A percentile compares a stretch with the other conserved stretches of the same genome.
Conservation (phyloP, 1,140 invertebrate genomes). For the Danaus melanippus region DNA sequence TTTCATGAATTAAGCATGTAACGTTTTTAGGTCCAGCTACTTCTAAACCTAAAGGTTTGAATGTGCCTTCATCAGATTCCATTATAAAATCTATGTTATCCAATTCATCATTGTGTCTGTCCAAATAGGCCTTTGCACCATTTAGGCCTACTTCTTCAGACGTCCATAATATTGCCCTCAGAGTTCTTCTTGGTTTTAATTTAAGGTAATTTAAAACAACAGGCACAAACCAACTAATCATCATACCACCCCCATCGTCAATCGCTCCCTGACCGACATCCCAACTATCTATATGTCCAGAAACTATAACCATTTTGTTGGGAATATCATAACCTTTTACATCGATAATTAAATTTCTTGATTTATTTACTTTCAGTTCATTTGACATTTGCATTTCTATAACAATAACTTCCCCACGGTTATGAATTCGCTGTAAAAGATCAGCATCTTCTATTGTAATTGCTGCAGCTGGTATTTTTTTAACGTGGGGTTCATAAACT, state of each 20-base stretch:
- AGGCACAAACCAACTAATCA: conserved; percentile 85
- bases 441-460: conserved; percentile 87
- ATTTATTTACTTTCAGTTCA: conserved; percentile 68
- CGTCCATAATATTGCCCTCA: conserved; percentile 87
- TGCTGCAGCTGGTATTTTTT: conserved; percentile 84
- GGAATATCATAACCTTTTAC: conserved; percentile 73
- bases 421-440: conserved; percentile 77
- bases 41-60: conserved; percentile 79
- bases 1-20: conserved; percentile 76
- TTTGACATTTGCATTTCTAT: conserved; percentile 62
- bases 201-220: conserved; percentile 78
- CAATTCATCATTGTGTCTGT: conserved; percentile 74
- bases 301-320: conserved; percentile 82
- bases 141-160: conserved; percentile 82
- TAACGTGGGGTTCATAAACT: conserved; percentile 73
- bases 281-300: conserved; percentile 91
- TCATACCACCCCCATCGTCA: conserved; percentile 88
- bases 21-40: conserved; percentile 73
- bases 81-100: conserved; percentile 77
- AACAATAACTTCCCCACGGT: conserved; percentile 71
- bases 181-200: conserved; percentile 80
- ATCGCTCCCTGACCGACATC: conserved; percentile 91
- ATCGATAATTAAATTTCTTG: conserved; percentile 83
- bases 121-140: conserved; percentile 77
- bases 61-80: conserved; percentile 89